Conservation (phyloP, 2,888 invertebrate genomes). For the Autographa gamma region DNA sequence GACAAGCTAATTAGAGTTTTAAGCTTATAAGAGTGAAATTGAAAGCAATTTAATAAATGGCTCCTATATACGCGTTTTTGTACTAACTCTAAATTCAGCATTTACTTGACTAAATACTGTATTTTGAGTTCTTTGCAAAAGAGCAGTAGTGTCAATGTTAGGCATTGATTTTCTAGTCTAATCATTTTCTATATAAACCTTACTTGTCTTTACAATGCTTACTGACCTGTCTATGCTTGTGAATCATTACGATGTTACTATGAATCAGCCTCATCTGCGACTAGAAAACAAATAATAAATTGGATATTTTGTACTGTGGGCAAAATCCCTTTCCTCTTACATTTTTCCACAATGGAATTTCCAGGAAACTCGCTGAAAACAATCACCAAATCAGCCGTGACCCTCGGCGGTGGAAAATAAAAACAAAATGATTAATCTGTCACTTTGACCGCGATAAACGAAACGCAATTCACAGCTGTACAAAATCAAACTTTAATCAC, state of each 20-base stretch:
- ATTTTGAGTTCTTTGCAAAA: too few relatives aligned
- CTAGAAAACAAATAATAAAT: too few relatives aligned
- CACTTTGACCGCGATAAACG: constrained; percentile 48
- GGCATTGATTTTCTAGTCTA: too few relatives aligned
- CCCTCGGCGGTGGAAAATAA: constrained; percentile 39
- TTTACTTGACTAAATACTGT: too few relatives aligned
- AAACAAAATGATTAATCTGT: constrained; percentile 58
- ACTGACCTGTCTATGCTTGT: too few relatives aligned
- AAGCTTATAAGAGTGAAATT: constrained; percentile 21
- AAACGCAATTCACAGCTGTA: constrained; percentile 43
- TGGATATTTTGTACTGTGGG: background rate
- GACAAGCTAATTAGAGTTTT: constrained; percentile 32
- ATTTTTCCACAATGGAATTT: constrained; percentile 17
- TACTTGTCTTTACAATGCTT: too few relatives aligned
- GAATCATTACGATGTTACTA: too few relatives aligned
- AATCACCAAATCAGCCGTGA: constrained; percentile 48
- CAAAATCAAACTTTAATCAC: constrained; percentile 37
- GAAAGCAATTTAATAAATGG: constrained; percentile 12
- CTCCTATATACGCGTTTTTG: constrained; percentile 3
- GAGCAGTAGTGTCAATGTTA: too few relatives aligned
- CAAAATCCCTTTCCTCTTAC: background rate
- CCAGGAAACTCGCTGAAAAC: constrained; percentile 38
- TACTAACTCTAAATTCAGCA: too few relatives aligned
- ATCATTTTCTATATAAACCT: too few relatives aligned
- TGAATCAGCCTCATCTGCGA: too few relatives aligned